Evolutionary conservation across 2,888 invertebrate species (phyloP), one percentile per base, ranked within the genome.

Genomic region (Tribolium freemani): DNA sequence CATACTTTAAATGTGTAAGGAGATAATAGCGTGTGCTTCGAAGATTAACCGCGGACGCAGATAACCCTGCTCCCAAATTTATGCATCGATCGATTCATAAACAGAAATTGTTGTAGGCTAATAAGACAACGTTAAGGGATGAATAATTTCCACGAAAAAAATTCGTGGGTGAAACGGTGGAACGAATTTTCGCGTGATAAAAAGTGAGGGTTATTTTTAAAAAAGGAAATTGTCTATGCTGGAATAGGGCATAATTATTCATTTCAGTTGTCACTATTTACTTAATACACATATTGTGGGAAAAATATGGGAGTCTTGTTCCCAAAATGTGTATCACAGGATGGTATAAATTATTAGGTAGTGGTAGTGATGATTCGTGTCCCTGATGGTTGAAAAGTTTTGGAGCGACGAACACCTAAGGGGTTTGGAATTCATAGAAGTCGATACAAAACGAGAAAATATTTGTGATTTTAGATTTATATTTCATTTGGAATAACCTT

Each of bases 21-120:
- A 60, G 60, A 60, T 60, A 60, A 48, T 46, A 11, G 30, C 10
- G 11, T 48, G 20, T 20, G 45, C 46, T 60, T 60, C 31, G 10
- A 46, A 60, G 5, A 46, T 48, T 26, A 60, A 5, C 10, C 60
- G 60, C 21, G n/a, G 45, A 60, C 5, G 58, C 20, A n/a, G 58
- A 58, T 58, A 58, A 58, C 44, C 21, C 11, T 44, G 9, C 44
- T n/a, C 45, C 5, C 6, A 45, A 58, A 58, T 58, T 58, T 58
- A 45, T 45, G 45, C 46, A n/a, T 8, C 45, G 11, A 46, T 58
- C 58, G 46, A 57, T 57, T 45, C 16, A 58, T 58, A 45, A 58
- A 44, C 45, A 11, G 45, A 45, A 45, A 45, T 45, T 45, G 11
- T 45, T 45, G 3, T 45, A 45, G 45, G 11, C 8, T 45, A n/a